Conservation (phyloP, 2,113 vertebrate genomes). For the Neotragus moschatus region DNA sequence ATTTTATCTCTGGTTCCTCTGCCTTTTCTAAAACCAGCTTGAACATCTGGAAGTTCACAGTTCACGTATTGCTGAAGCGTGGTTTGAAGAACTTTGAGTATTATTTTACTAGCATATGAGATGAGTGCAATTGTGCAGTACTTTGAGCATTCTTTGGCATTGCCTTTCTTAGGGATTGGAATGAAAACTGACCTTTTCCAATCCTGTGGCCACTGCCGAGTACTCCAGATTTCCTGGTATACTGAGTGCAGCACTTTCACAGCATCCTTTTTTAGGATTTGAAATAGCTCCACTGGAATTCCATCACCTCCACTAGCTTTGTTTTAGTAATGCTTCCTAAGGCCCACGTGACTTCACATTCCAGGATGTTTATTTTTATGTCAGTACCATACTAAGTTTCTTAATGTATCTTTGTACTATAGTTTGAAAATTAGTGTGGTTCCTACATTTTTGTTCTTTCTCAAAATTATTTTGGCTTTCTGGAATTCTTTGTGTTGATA, state of each 20-base stretch:
- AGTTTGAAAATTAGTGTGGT: neutral
- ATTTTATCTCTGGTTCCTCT: no score
- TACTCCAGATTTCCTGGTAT: neutral
- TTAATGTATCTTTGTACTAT: neutral
- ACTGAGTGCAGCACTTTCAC: neutral
- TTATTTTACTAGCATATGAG: no score
- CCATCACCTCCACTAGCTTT: neutral
- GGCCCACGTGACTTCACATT: neutral
- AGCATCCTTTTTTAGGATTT: neutral
- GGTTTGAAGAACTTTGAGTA: no score
- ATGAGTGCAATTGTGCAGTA: no score
- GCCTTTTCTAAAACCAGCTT: no score
- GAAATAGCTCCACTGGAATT: neutral
- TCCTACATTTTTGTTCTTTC: neutral
- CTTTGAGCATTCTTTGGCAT: no score
- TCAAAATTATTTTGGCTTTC: neutral
- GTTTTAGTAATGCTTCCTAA: neutral
- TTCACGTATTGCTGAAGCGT: no score
- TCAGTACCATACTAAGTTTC: neutral
- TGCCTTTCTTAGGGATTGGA: no score
- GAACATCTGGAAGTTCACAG: no score
- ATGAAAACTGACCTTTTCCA: no score
- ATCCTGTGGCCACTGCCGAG: neutral
- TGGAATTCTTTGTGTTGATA: neutral
- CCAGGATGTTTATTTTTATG: neutral